These are phyloP conservation scores for Gandaritis pyraliata DNA, from an alignment of 2,888 invertebrate genomes.

Conservation along the genomic window DNA sequence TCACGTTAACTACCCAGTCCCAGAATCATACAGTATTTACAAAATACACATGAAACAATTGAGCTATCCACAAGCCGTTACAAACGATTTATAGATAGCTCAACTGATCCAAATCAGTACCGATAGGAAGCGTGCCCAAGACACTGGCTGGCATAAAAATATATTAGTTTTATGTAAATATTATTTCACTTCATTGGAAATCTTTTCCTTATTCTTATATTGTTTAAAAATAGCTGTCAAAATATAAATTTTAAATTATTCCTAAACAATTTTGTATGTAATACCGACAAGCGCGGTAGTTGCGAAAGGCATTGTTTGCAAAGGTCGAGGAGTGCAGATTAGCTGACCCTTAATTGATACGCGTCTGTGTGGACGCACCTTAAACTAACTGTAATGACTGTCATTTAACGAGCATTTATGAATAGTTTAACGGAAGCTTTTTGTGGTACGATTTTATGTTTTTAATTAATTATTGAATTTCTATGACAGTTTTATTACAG, in stretches of 20 bases:
- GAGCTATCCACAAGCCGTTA: too few relatives aligned
- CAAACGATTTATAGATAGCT: too few relatives aligned
- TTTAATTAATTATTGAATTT: neutral
- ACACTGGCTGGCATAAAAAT: too few relatives aligned
- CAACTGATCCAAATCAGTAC: too few relatives aligned
- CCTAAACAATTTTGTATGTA: constrained; percentile 22
- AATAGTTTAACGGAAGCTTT: constrained; percentile 27
- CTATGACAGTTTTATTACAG: too few relatives aligned
- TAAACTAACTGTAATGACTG: constrained; percentile 50
- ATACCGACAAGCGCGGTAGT: constrained; percentile 36
- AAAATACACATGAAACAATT: too few relatives aligned
- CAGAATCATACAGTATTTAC: too few relatives aligned
- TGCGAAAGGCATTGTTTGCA: constrained; percentile 61
- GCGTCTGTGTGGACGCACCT: constrained; percentile 54
- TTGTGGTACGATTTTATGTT: constrained; percentile 1
- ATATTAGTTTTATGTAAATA: too few relatives aligned
- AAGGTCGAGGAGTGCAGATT: constrained; percentile 59
- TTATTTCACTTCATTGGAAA: too few relatives aligned
- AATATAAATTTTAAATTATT: constrained; percentile 17
- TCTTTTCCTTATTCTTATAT: too few relatives aligned
- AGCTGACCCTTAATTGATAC: constrained; percentile 71
- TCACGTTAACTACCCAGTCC: too few relatives aligned
- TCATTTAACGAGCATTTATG: constrained; percentile 40
- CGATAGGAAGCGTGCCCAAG: too few relatives aligned
- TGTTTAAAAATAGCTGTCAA: neutral